phyloP scores from a whole-genome alignment of 2,888 invertebrate species.

The Cremastobaeus sp. region DNA sequence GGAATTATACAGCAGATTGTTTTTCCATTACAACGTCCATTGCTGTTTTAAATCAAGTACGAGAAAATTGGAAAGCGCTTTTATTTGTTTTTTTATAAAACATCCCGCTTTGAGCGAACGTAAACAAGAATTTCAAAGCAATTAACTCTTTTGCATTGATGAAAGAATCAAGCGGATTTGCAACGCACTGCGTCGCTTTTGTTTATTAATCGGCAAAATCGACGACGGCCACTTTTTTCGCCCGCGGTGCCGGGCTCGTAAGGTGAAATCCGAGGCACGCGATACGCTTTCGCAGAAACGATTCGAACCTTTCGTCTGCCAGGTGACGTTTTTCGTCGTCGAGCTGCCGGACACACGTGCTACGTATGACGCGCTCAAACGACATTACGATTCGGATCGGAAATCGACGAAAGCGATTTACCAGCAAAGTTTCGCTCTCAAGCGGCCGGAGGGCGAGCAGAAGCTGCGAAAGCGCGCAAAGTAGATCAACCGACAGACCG shows the following conservation, averaged over 20 bases:
- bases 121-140: too few species aligned
- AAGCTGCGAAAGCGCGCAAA: constrained; percentile 42
- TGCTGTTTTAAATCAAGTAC: too few species aligned
- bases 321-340: constrained; percentile 23
- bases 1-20: too few species aligned
- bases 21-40: too few species aligned
- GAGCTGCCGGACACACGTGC: constrained; percentile 50
- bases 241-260: not conserved
- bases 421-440: constrained; percentile 44
- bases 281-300: not conserved
- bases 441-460: constrained; percentile 32
- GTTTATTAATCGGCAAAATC: too few species aligned
- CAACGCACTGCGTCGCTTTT: too few species aligned
- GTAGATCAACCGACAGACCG: constrained; percentile 58
- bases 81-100: too few species aligned
- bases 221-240: too few species aligned
- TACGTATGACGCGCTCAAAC: constrained; percentile 46
- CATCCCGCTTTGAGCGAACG: too few species aligned
- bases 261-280: constrained; percentile 16
- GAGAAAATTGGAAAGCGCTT: too few species aligned
- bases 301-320: constrained; percentile 24
- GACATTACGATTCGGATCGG: constrained; percentile 43
- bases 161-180: too few species aligned
- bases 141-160: too few species aligned
- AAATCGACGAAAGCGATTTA: constrained; percentile 55